Conservation (phyloP, 2,797 vertebrate species). For the Brachyalestes nurse region DNA sequence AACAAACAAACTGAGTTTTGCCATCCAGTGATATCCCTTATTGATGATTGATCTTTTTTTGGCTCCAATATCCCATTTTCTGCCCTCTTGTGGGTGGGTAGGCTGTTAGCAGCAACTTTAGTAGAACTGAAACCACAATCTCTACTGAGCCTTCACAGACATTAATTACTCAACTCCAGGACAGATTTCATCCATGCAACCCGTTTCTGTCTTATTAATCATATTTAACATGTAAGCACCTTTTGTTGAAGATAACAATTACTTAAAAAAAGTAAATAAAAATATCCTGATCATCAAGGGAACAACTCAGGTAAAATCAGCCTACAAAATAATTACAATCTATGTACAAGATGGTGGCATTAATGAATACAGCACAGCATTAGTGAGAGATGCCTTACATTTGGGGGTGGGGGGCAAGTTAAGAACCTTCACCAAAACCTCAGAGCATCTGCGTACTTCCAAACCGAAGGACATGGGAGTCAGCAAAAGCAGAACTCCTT, state of each 20-base stretch:
- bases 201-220: not conserved
- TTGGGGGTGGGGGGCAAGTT: not conserved
- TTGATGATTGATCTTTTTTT: conserved; percentile 12
- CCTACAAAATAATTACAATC: conserved; percentile 64
- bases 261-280: conserved; percentile 48
- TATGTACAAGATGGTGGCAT: conserved; percentile 57
- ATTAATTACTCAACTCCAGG: not conserved
- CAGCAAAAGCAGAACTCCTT: conserved; percentile 34
- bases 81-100: conserved; percentile 39
- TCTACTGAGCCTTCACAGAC: conserved; percentile 2
- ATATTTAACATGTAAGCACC: conserved; percentile 52
- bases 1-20: conserved; percentile 29
- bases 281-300: conserved; percentile 38
- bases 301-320: conserved; percentile 45
- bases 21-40: conserved; percentile 23
- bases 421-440: conserved; percentile 23
- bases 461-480: conserved; percentile 14
- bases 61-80: conserved; percentile 20
- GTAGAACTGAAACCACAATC: conserved; percentile 16
- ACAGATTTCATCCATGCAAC: not conserved
- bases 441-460: conserved; percentile 24
- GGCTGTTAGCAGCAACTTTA: conserved; percentile 36
- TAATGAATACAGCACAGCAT: conserved; percentile 42
- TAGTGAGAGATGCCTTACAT: conserved; percentile 38
- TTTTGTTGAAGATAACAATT: conserved; percentile 49